Evolutionary conservation across 2,888 invertebrate species (phyloP), one percentile per base, ranked within the genome.

Genomic region (Lepidocyrtinus sp.): DNA sequence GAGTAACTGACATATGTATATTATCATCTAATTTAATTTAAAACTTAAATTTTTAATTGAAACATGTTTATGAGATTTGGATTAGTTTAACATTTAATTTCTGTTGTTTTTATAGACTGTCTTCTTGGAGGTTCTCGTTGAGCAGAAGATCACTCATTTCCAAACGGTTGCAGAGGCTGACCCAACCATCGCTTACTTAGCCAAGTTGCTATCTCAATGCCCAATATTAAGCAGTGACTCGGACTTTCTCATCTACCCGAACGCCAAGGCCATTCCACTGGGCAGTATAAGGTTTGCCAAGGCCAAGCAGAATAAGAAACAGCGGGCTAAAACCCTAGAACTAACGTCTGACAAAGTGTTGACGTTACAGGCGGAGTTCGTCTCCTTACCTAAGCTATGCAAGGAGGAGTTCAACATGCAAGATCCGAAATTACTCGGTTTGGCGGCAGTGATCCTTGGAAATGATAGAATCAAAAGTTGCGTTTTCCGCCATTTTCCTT

Each of bases 151-250:
- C 7, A 90, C 91, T 9, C 91, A 92, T 82, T 93, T 93, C 63
- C 92, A 94, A 70, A 94, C 95, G 87, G 92, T 94, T 85, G 96
- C 94, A 88, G 98, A 98, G 89, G 97, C 97, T 0, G 98, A 98
- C 88, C 93, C 93, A 85, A 94, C 96, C 87, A 93, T 97, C 73
- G 97, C 96, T 0, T 92, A 93, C 0, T 89, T 97, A 85, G 95
- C 96, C 0, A 92, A 93, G 83, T 90, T 92, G 75, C 89, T 96
- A 1, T 21, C 64, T 15, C 90, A 93, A 50, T 97, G 96, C 87
- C 97, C 97, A 0, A 93, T 98, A 1, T 88, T 98, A 1, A 97
- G 96, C 87, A 95, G 94, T 86, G 98, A 98, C 89, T 97, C 97
- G 0, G 98, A 98, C 89, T 98, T 97, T 89, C 97, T 93, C 87